phyloP scores from a whole-genome alignment of 2,888 invertebrate genomes.

The Drosophila macrospina region DNA sequence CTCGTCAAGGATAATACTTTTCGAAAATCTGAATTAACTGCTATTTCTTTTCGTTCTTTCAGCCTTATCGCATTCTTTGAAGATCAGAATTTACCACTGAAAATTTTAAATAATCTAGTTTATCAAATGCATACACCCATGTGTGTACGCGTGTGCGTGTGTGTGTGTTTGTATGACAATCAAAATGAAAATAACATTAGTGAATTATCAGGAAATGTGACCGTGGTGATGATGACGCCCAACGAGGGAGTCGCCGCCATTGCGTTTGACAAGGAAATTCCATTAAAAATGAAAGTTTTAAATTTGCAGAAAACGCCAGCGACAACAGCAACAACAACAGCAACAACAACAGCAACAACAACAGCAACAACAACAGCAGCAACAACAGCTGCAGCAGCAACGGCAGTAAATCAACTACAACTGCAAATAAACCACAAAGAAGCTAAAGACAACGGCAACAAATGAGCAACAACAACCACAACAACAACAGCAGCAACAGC shows the following conservation, averaged over 20 bases:
- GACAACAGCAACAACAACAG: constrained; percentile 27
- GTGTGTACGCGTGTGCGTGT: neutral
- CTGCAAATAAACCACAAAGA: too few species aligned
- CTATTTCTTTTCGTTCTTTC: neutral
- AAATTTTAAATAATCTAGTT: neutral
- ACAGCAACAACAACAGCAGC: constrained; percentile 1
- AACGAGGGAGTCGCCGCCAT: constrained; percentile 53
- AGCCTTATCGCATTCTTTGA: neutral
- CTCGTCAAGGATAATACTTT: neutral
- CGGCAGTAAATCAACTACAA: constrained; percentile 1
- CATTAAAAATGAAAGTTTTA: constrained; percentile 76
- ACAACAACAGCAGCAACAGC: constrained; percentile 54
- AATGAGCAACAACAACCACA: constrained; percentile 54
- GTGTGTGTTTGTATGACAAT: constrained; percentile 25
- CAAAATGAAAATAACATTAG: constrained; percentile 64
- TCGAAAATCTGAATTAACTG: neutral
- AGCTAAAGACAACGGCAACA: too few species aligned
- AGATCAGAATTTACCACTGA: neutral
- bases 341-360: neutral
- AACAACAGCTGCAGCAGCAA: neutral
- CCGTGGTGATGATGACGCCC: constrained; percentile 27
- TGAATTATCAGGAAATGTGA: constrained; percentile 56
- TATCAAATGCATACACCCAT: constrained; percentile 16
- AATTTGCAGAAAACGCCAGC: constrained; percentile 48
- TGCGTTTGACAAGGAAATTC: constrained; percentile 75